A percentile compares a stretch with the other conserved stretches of the same genome.
These are phyloP conservation scores for Oreochromis mossambicus DNA, from an alignment of 2,797 vertebrate genomes.

Conservation along the genomic window DNA sequence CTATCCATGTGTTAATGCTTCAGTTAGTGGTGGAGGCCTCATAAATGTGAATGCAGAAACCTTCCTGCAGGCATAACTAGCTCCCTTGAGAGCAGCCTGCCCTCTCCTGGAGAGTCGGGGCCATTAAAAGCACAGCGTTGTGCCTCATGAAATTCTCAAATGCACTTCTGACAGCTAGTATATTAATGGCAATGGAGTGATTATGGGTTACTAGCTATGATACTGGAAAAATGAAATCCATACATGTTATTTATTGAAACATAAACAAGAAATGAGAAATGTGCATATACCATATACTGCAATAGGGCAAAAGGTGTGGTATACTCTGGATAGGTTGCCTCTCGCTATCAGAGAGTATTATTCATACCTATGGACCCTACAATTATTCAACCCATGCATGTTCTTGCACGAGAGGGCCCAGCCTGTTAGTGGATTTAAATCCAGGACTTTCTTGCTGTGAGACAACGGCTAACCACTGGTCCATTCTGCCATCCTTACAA, in stretches of 20 bases:
- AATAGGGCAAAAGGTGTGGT: neutral
- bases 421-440: neutral
- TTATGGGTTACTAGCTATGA: neutral
- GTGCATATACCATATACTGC: neutral
- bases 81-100: conserved; percentile 47
- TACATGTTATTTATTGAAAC: neutral
- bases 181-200: neutral
- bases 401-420: neutral
- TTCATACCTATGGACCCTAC: neutral
- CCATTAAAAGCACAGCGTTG: neutral
- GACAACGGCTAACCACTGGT: neutral
- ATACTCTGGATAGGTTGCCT: neutral
- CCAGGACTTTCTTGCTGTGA: neutral
- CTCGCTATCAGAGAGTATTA: neutral
- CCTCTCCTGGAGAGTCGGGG: conserved; percentile 55
- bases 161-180: neutral
- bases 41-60: neutral
- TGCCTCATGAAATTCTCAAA: neutral
- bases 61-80: neutral
- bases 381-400: neutral
- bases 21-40: neutral
- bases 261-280: neutral
- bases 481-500: neutral
- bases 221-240: neutral
- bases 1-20: neutral